These are phyloP conservation scores for Muscicapa comitata DNA, from an alignment of 2,797 vertebrate species.

Conservation along the genomic window DNA sequence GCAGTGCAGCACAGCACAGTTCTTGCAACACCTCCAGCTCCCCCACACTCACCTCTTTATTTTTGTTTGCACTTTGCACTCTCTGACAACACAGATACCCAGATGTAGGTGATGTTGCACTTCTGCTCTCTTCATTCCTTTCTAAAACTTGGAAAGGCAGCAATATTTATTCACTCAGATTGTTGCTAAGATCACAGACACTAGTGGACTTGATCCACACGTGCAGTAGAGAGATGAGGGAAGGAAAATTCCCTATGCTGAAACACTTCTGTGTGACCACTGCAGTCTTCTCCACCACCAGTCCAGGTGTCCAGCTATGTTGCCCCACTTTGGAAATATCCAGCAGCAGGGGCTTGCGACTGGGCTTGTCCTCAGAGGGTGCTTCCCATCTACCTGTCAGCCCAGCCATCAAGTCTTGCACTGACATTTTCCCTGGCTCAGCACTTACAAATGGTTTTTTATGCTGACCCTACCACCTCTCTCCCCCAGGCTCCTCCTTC, in stretches of 20 bases:
- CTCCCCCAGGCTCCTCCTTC: neutral
- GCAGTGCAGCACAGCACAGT: neutral
- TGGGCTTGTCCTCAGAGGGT: neutral
- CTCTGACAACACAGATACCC: fast-evolving
- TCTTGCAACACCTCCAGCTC: neutral
- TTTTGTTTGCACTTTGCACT: neutral
- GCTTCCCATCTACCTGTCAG: neutral
- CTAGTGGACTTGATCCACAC: neutral
- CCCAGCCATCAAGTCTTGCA: neutral
- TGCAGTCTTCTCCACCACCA: fast-evolving
- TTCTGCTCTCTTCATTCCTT: neutral
- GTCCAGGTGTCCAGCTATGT: fast-evolving
- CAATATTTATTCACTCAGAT: neutral
- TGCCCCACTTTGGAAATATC: neutral
- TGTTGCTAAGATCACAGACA: neutral
- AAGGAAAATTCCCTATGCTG: fast-evolving
- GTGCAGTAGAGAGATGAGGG: fast-evolving
- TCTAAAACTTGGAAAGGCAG: neutral
- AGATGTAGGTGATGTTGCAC: fast-evolving
- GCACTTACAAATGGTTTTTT: neutral
- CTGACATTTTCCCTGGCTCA: neutral
- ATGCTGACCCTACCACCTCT: neutral
- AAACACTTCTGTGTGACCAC: neutral
- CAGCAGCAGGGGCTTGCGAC: neutral
- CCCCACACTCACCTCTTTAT: neutral